Evolutionary conservation across 2,888 invertebrate species (phyloP).

Genomic region (Microdon myrmicae): DNA sequence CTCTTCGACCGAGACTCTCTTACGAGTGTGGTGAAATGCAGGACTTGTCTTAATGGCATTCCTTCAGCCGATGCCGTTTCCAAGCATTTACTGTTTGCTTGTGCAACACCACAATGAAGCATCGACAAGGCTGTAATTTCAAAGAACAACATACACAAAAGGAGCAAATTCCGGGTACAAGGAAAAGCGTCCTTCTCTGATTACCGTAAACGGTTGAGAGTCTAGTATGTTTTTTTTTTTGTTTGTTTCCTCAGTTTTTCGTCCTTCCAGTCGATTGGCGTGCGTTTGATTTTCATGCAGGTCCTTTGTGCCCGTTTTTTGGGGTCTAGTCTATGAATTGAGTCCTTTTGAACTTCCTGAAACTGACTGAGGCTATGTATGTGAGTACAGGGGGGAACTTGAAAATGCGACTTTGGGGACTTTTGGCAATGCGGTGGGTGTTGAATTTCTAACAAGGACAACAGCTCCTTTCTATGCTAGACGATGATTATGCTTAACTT

Average conservation of each 20-base stretch:
- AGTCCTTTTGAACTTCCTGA: constrained; percentile 35
- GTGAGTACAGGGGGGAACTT: not conserved
- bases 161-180: constrained; percentile 8
- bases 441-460: constrained; percentile 41
- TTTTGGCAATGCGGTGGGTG: constrained; percentile 46
- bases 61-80: too few species aligned
- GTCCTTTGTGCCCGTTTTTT: constrained; percentile 20
- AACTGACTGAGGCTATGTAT: too few species aligned
- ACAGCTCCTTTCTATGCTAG: constrained; percentile 44
- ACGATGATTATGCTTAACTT: constrained; percentile 9
- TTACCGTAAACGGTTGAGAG: constrained; percentile 1
- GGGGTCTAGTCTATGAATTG: constrained; percentile 25
- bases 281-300: constrained; percentile 47
- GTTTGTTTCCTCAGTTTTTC: constrained; percentile 12
- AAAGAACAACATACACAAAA: constrained; percentile 18
- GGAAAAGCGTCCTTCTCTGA: constrained; percentile 3
- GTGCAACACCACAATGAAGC: too few species aligned
- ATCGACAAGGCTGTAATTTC: too few species aligned
- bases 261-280: constrained; percentile 45
- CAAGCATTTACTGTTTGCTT: too few species aligned
- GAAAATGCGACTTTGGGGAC: constrained; percentile 17
- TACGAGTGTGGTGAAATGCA: constrained; percentile 15
- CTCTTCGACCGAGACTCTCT: not conserved
- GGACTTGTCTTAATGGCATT: too few species aligned
- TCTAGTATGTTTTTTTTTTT: constrained; percentile 10